phyloP scores from a whole-genome alignment of 2,113 vertebrate genomes.

The Columba livia region DNA sequence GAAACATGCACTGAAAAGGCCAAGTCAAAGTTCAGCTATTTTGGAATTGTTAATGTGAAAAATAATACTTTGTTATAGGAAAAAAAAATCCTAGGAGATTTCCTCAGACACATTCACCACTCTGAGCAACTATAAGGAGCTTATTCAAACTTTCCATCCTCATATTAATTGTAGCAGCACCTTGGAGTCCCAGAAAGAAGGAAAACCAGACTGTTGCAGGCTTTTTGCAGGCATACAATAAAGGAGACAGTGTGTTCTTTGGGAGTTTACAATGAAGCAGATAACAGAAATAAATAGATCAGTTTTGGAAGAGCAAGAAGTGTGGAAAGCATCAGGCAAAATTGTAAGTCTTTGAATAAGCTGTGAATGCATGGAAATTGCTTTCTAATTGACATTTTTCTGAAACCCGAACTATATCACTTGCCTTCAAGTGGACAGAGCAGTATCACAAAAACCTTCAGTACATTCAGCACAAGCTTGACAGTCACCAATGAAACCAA shows the following conservation, averaged over 20 bases:
- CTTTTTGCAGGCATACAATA: not conserved
- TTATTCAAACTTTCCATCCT: conserved; percentile 44
- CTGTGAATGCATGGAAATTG: not conserved
- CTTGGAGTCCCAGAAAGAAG: not conserved
- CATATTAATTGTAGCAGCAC: not conserved
- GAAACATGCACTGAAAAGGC: not conserved
- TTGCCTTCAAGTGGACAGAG: conserved; percentile 5
- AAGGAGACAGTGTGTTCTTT: not conserved
- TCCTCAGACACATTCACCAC: not conserved
- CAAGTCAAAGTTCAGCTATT: conserved; percentile 40
- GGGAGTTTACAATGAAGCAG: not conserved
- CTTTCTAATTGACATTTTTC: not conserved
- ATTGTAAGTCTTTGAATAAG: not conserved
- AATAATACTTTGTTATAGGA: conserved; percentile 6
- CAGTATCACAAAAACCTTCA: not conserved
- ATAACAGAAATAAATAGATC: conserved; percentile 7
- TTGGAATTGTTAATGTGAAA: conserved; percentile 38
- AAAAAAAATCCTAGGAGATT: not conserved
- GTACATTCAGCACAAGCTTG: not conserved
- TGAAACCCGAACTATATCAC: not conserved
- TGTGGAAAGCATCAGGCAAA: not conserved
- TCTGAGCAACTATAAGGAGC: not conserved
- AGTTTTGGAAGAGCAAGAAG: not conserved
- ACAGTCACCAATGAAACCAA: conserved; percentile 19
- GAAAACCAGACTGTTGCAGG: not conserved